Base-by-base conservation (phyloP, 2,888 invertebrate genomes). In the Frankliniella fusca region DNA sequence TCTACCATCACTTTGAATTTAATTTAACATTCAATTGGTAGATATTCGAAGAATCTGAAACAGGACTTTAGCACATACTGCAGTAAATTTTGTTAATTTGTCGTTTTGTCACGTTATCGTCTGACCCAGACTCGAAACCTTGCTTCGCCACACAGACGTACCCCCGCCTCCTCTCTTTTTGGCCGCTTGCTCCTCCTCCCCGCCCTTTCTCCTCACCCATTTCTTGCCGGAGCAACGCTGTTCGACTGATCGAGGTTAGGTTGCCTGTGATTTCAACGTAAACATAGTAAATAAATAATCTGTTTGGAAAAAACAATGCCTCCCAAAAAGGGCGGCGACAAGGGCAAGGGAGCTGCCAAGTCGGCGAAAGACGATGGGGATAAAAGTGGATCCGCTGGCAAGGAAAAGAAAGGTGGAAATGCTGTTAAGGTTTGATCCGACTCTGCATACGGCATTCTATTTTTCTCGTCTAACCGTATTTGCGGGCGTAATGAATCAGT, bases 371-470 rank as follows among this genome's bases (percentile, higher is more conserved):
- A 87, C n/a, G 89, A 88, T 2, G 89, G 89, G 18, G 88, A 88
- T 11, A 89, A 89, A 65, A 83, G 83, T 84, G 86, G 85, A 48
- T 89, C 88, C 81, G 89, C 89, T 80, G 94, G 94, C 87, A 94
- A 94, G 86, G 93, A 93, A 87, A 95, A 95, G 88, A 91, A 91
- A 87, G 94, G 95, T 48, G 95, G 95, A 82, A 93, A 91, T 86
- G 91, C 95, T 85, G 94, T 95, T 84, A 95, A 95, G 90, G 95
- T 89, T 86, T 84, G 84, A 70, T n/a, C 81, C 76, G 27, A 27
- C 54, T 3, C 23, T 81, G 20, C 48, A 65, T 80, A 28, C 23
- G 80, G 80, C 70, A 80, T 70, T 80, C 81, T 80, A 80, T 81
- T 81, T 76, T 82, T 80, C 82, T 81, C 80, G 83, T 2, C 80